These are phyloP conservation scores for Calephelis perditalis DNA, from an alignment of 2,888 invertebrate genomes.

Conservation along the genomic window DNA sequence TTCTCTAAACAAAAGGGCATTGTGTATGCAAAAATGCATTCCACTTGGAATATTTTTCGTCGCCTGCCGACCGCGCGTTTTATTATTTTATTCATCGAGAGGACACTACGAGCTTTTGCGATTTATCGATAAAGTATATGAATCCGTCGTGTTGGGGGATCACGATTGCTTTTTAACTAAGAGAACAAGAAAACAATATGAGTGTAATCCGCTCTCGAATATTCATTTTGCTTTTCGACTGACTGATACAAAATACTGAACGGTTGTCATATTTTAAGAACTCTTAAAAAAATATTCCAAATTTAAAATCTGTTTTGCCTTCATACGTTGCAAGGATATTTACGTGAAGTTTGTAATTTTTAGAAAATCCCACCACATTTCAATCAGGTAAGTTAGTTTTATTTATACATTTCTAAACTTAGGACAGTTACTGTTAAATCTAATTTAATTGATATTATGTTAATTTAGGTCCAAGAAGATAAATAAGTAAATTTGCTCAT, in stretches of 20 bases:
- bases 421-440: no score
- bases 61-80: conserved; percentile 59
- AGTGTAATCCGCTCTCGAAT: conserved; percentile 1
- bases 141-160: conserved; percentile 64
- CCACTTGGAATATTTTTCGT: conserved; percentile 70
- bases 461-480: no score
- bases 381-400: no score
- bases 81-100: conserved; percentile 53
- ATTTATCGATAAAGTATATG: conserved; percentile 68
- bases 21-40: conserved; percentile 76
- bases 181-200: conserved; percentile 18
- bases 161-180: conserved; percentile 60
- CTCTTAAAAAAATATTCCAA: background rate
- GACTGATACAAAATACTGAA: background rate
- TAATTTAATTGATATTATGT: no score
- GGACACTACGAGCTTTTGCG: conserved; percentile 47
- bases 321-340: no score
- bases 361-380: no score
- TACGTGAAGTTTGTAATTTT: no score
- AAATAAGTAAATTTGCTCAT: no score
- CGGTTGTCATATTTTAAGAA: background rate
- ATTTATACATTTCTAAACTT: no score
- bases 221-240: background rate
- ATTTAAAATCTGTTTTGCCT: background rate
- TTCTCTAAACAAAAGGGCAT: conserved; percentile 76